These are phyloP conservation scores for Aplodontia rufa DNA, from an alignment of 2,113 vertebrate genomes.

Conservation along the genomic window DNA sequence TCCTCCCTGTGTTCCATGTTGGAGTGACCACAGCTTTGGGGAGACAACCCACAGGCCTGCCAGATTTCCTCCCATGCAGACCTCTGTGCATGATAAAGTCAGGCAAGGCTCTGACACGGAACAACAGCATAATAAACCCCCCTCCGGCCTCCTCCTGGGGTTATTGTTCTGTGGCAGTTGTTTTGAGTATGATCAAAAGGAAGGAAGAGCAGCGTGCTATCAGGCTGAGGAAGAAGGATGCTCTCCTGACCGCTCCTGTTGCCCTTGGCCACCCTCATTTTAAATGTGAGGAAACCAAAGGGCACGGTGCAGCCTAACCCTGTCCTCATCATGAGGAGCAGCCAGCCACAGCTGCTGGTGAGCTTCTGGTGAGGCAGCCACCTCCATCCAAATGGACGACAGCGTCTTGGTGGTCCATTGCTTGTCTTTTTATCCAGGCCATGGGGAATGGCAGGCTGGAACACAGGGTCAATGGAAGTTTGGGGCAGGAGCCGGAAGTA, in stretches of 20 bases:
- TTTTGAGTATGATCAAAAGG: conserved; percentile 85
- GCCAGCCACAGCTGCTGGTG: accelerated
- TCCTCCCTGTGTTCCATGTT: background rate
- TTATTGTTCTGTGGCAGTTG: conserved; percentile 83
- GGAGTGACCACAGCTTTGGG: conserved; percentile 44
- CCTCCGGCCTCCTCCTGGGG: conserved; percentile 67
- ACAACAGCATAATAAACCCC: conserved; percentile 81
- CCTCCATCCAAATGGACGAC: background rate
- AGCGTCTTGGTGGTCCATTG: background rate
- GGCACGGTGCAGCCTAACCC: conserved; percentile 79
- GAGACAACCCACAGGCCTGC: conserved; percentile 69
- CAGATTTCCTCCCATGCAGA: conserved; percentile 84
- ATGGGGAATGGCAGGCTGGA: background rate
- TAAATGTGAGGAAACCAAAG: conserved; percentile 86
- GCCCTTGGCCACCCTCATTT: conserved; percentile 84
- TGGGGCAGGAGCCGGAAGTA: background rate
- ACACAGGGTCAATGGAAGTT: background rate
- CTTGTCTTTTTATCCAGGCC: background rate
- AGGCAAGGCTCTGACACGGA: conserved; percentile 70
- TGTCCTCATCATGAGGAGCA: background rate
- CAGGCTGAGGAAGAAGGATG: conserved; percentile 84
- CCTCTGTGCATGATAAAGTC: conserved; percentile 81
- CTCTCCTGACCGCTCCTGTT: conserved; percentile 81
- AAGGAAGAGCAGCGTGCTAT: conserved; percentile 85
- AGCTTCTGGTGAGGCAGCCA: background rate